Evolutionary conservation across 2,888 invertebrate genomes (phyloP), one percentile per base, ranked within the genome.

Genomic region (Andrena minutula): DNA sequence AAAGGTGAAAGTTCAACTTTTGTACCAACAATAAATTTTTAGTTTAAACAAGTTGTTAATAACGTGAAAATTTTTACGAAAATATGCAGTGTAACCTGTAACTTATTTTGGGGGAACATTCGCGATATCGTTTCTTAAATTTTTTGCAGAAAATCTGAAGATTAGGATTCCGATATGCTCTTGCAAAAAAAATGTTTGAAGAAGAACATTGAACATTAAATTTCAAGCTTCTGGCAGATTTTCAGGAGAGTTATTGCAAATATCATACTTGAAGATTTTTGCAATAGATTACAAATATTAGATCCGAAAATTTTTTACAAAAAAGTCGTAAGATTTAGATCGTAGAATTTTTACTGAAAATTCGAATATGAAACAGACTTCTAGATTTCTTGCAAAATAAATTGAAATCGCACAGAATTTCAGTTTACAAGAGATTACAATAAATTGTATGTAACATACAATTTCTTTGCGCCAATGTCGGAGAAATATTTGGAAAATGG

Each of bases 271-370:
- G 7, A 23, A 26, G 63, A 58, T 69, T 49, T 58, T 79, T 74
- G 68, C 74, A 79, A 64, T 32, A 51, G 58, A 65, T 79, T 41
- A 41, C 53, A 65, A 51, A 69, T 69, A 64, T 58, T 79, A 79
- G 41, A 74, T 32, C 20, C 64, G 69, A 74, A 51, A 51, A 47
- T 79, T 79, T 81, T 81, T 79, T 74, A 79, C 69, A 26, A 49
- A 60, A 49, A 71, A 30, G 10, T 73, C 64, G 64, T 58, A 71
- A 64, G 32, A 49, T 30, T 72, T 80, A 80, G 80, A 73, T 60
- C 30, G 51, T 80, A 80, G 80, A 79, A 80, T 80, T 80, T 80
- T 72, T 80, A 80, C 79, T 20, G 28, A 35, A 35, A 64, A 63
- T 23, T 47, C 53, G 32, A 68, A 49, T 28, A 23, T 35, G 5